Percentiles rank a stretch among this genome's conserved stretches.
Conservation (phyloP, 2,888 invertebrate genomes). For the Belgica antarctica region DNA sequence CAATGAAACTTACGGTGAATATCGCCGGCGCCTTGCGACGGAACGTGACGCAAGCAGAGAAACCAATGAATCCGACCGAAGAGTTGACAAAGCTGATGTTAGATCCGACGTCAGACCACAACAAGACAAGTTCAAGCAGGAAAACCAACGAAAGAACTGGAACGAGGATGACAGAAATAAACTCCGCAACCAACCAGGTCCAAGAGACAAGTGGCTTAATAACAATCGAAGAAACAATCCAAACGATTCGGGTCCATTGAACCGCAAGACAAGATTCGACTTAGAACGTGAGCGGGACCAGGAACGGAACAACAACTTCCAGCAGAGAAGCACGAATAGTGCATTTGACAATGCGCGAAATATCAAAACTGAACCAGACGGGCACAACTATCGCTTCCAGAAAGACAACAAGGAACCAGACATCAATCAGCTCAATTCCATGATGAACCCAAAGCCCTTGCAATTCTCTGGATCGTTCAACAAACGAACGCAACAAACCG, state of each 20-base stretch:
- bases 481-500: constrained; percentile 9
- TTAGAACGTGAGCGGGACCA: neutral
- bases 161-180: too few relatives aligned
- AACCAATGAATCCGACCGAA: too few relatives aligned
- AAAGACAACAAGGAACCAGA: neutral
- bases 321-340: neutral
- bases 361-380: neutral
- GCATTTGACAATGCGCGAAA: neutral
- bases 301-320: constrained; percentile 13
- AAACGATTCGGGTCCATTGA: neutral
- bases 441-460: constrained; percentile 19
- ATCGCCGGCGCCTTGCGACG: neutral
- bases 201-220: neutral
- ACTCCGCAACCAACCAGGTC: neutral
- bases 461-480: constrained; percentile 42
- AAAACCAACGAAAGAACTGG: too few relatives aligned
- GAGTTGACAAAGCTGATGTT: neutral
- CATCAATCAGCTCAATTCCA: neutral
- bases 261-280: constrained; percentile 24
- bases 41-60: too few relatives aligned
- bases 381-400: constrained; percentile 24
- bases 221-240: neutral
- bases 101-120: neutral
- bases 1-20: constrained; percentile 34
- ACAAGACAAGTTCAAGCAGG: neutral